A percentile compares a stretch with the other conserved stretches of the same genome.
Evolutionary conservation across 1,140 invertebrate genomes (phyloP).

Genomic region (Apocrypta bakeri): DNA sequence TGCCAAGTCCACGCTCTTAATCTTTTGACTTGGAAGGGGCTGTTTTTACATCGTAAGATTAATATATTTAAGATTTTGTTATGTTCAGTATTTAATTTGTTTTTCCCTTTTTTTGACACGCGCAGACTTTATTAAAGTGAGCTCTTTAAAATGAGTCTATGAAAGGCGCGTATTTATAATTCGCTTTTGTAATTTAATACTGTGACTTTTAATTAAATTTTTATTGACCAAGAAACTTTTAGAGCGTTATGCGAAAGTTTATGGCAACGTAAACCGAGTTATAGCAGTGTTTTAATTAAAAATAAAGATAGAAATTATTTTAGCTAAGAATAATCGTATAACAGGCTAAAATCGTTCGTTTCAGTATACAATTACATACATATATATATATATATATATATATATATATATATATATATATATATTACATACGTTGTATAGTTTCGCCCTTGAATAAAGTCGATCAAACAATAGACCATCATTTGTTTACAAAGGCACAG

Average conservation of each 20-base stretch:
- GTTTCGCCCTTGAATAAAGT: too few relatives aligned
- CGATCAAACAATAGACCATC: background rate
- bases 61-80: background rate
- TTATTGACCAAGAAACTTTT: background rate
- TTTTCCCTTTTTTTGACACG: background rate
- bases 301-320: background rate
- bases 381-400: too few relatives aligned
- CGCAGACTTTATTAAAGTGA: background rate
- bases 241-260: background rate
- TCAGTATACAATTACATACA: too few relatives aligned
- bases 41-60: background rate
- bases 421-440: too few relatives aligned
- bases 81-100: too few relatives aligned
- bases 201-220: background rate
- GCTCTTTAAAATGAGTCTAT: background rate
- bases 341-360: background rate
- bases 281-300: background rate
- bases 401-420: too few relatives aligned
- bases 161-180: background rate
- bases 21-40: background rate
- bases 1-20: conserved; percentile 7
- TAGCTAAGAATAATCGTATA: background rate
- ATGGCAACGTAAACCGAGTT: background rate
- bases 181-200: background rate
- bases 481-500: background rate